Evolutionary conservation across 2,113 vertebrate species (phyloP), one percentile per base, ranked within the genome.

Genomic region (Argyrosomus japonicus): DNA sequence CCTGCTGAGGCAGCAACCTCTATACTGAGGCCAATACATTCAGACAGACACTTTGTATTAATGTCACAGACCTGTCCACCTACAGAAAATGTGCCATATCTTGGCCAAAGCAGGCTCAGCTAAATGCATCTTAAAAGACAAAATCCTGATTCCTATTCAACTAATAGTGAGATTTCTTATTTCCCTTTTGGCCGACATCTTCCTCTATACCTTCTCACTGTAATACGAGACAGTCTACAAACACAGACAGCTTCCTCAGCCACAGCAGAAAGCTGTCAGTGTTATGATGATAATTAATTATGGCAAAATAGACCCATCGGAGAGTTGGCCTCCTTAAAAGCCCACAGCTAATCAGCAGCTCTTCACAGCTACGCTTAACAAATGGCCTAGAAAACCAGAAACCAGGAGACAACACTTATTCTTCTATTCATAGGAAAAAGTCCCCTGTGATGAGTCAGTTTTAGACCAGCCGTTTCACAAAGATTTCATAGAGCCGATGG

Each of bases 331-430:
- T 92, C 89, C 82, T 92, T 91, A 87, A 89, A 92, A 72, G 74
- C 76, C 82, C 84, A 75, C 87, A 83, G 92, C 88, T 90, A 93
- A 94, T 92, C 91, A 89, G 75, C 68, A 5, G 69, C 79, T 84
- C 79, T 82, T 90, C 88, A 77, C 81, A 86, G 79, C 83, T 45
- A 51, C 58, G 50, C 62, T 68, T 87, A 87, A 93, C 87, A 90
- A 89, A 77, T 84, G 92, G 57, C 92, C 94, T 86, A 94, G 79
- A 92, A 91, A 91, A 87, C 75, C 80, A 92, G 76, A 90, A 87
- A 91, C 62, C 13, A 84, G 86, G 67, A 91, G 84, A 82, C 78
- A 79, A 86, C 64, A 58, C 71, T 83, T 56, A 68, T 84, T 90
- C 82, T 76, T 81, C 81, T 86, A 79, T 86, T 90, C 73, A 83